These are phyloP conservation scores for Staurois parvus DNA, from an alignment of 2,797 vertebrate genomes.

Conservation along the genomic window DNA sequence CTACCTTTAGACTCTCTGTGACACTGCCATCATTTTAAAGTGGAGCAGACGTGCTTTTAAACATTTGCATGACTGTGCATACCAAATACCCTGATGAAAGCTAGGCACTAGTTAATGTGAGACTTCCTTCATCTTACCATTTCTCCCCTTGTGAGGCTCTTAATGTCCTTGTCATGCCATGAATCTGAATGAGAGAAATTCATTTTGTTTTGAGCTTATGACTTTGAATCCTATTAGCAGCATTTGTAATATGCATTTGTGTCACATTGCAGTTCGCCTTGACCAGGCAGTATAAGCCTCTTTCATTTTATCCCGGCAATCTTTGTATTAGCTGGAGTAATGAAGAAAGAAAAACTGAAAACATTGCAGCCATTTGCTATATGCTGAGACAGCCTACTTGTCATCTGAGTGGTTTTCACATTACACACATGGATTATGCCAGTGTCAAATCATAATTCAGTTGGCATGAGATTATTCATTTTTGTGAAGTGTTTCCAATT, in stretches of 20 bases:
- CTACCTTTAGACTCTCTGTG: background rate
- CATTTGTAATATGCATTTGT: constrained; percentile 57
- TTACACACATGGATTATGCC: constrained; percentile 63
- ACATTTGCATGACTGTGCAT: too few relatives aligned
- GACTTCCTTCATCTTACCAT: constrained; percentile 52
- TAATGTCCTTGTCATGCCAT: constrained; percentile 56
- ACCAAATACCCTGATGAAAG: constrained; percentile 62
- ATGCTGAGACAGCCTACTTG: constrained; percentile 47
- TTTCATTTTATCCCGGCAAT: constrained; percentile 43
- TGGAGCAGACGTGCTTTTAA: background rate
- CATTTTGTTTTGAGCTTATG: constrained; percentile 64
- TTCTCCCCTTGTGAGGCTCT: constrained; percentile 59
- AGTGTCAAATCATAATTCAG: constrained; percentile 55
- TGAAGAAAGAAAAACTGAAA: constrained; percentile 56
- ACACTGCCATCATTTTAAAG: too few relatives aligned
- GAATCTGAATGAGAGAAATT: constrained; percentile 64
- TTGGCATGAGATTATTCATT: constrained; percentile 52
- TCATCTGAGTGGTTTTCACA: constrained; percentile 59
- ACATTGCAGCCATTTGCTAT: constrained; percentile 55
- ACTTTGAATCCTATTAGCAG: constrained; percentile 63
- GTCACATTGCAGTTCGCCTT: constrained; percentile 45
- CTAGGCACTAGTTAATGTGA: constrained; percentile 56
- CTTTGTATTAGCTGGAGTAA: constrained; percentile 56
- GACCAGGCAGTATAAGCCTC: background rate
- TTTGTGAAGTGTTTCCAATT: constrained; percentile 36